Evolutionary conservation across 2,113 vertebrate genomes (phyloP).

Genomic region (Ciconia boyciana): DNA sequence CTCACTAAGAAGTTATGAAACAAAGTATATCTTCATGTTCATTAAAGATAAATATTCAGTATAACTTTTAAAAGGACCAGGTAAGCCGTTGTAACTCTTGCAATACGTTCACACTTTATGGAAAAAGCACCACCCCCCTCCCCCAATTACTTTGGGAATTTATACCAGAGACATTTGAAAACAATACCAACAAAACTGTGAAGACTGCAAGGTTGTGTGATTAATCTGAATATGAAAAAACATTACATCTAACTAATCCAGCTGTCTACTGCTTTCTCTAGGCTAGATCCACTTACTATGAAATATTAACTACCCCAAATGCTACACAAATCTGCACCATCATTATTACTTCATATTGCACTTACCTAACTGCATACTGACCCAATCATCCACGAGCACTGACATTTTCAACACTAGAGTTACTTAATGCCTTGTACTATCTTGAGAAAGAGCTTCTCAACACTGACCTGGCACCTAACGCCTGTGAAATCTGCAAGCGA

Average conservation of each 20-base stretch:
- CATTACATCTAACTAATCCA: not conserved
- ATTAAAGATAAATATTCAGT: not conserved
- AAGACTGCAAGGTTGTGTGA: not conserved
- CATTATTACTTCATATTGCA: conserved; percentile 36
- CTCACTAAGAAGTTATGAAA: not conserved
- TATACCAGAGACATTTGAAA: not conserved
- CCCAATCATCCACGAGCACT: not conserved
- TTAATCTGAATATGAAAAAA: not conserved
- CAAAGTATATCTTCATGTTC: not conserved
- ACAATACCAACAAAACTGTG: not conserved
- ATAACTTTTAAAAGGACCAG: not conserved
- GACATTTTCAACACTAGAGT: conserved; percentile 23
- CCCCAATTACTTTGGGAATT: not conserved
- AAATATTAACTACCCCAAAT: conserved; percentile 29
- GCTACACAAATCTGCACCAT: not conserved
- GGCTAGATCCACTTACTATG: not conserved
- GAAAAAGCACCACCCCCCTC: not conserved
- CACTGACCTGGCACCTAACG: not conserved
- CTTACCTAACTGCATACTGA: conserved; percentile 6
- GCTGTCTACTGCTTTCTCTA: not conserved
- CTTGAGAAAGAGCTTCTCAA: not conserved
- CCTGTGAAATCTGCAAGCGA: not conserved
- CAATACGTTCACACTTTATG: not conserved
- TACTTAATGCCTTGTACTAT: not conserved
- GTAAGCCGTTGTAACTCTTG: not conserved